Evolutionary conservation across 1,140 invertebrate genomes (phyloP), one percentile per base, ranked within the genome.

Genomic region (Batillaria attramentaria): DNA sequence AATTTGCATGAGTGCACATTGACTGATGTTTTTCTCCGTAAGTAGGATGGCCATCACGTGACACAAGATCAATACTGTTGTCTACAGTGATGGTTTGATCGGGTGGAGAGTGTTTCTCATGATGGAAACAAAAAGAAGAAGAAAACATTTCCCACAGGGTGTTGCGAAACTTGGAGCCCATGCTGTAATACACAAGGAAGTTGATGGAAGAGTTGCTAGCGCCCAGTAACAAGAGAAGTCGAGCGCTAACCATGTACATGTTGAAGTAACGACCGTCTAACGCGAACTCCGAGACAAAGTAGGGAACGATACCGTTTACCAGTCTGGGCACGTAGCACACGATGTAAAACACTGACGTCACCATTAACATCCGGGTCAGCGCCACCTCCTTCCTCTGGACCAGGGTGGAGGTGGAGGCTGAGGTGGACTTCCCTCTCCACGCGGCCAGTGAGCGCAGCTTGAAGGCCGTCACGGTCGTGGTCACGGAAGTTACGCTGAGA

Each of bases 291-390:
- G 70, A 43, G 42, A 72, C 3, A 33, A 72, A 50, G 41, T 50
- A 42, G 6, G 37, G 50, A 2, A 8, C 41, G 3, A 72, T 3
- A 8, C 46, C 42, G n/a, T 50, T 13, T 3, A 50, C 18, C 3
- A n/a, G 5, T 1, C 4, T 10, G 41, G 70, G 70, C 0, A 28
- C 33, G 31, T 50, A 13, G 42, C 70, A 72, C 24, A 72, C 24
- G 42, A 72, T 50, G 42, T 50, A 72, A 20, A 72, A 43, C 28
- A 72, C 42, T 5, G 70, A 72, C 8, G 37, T 72, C n/a, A 41
- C 70, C 28, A 72, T 31, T 43, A 72, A n/a, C 70, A 72, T 72
- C 41, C 42, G 39, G 42, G 70, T 72, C 42, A 72, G 41, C 1
- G 42, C 70, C 41, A 72, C 70, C 41, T 72, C 70, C n/a, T n/a